Evolutionary conservation across 2,888 invertebrate genomes (phyloP).

Genomic region (Drosophila mulleri): DNA sequence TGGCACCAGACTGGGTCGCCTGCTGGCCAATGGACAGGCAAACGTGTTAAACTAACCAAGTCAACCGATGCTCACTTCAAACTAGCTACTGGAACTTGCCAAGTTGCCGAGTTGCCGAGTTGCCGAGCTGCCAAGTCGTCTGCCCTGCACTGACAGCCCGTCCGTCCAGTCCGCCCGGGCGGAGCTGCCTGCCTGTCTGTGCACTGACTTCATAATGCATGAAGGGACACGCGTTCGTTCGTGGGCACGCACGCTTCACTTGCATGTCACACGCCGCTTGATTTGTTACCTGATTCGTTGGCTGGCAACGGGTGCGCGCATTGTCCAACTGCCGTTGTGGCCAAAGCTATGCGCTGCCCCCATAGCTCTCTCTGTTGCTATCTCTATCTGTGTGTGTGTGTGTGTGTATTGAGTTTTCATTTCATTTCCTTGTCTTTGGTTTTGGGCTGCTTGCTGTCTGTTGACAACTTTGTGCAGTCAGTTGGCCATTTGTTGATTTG

Average conservation of each 20-base stretch:
- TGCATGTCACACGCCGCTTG: constrained; percentile 79
- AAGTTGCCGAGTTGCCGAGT: constrained; percentile 2
- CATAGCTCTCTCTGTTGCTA: background rate
- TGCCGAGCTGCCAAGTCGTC: constrained; percentile 13
- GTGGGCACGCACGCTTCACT: constrained; percentile 72
- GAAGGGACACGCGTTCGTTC: constrained; percentile 38
- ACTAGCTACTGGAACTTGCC: constrained; percentile 34
- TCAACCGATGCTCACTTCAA: constrained; percentile 31
- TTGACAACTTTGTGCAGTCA: constrained; percentile 56
- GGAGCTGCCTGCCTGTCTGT: constrained; percentile 22
- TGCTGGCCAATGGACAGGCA: constrained; percentile 9
- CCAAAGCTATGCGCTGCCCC: constrained; percentile 13
- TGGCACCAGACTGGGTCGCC: constrained; percentile 13
- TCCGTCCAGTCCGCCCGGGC: background rate
- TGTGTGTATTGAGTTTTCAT: constrained; percentile 65
- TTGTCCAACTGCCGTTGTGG: constrained; percentile 43
- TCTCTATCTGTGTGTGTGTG: background rate
- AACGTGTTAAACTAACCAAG: constrained; percentile 37
- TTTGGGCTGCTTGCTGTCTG: constrained; percentile 24
- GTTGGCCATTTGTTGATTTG: constrained; percentile 73
- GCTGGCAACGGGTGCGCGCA: constrained; percentile 46
- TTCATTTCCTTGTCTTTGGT: constrained; percentile 65
- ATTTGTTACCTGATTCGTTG: constrained; percentile 79
- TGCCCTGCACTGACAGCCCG: constrained; percentile 10
- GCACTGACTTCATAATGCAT: constrained; percentile 59